A percentile compares a stretch with the other conserved stretches of the same genome.
phyloP scores from a whole-genome alignment of 2,888 invertebrate genomes.

The Limnephilus rhombicus region DNA sequence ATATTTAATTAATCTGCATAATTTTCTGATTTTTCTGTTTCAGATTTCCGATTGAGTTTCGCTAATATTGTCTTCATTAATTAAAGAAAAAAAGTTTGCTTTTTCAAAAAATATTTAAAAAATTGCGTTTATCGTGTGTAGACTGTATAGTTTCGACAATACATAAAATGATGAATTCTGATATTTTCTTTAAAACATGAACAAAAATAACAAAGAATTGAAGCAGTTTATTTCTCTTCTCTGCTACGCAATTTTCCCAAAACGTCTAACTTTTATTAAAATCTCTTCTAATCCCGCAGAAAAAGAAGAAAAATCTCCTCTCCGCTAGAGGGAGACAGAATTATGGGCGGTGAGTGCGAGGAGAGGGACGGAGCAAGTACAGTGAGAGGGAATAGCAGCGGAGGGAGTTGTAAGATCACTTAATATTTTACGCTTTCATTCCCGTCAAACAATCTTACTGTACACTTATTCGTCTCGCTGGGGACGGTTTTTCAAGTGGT shows the following conservation, averaged over 20 bases:
- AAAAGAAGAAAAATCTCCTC: conserved; percentile 23
- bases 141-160: neutral
- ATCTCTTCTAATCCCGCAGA: conserved; percentile 39
- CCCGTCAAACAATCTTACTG: conserved; percentile 50
- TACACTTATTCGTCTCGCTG: conserved; percentile 41
- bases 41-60: too few species aligned
- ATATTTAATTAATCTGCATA: too few species aligned
- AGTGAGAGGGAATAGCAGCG: neutral
- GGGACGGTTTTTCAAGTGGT: neutral
- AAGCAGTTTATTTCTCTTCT: neutral
- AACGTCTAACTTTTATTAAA: conserved; percentile 40
- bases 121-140: neutral
- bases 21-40: too few species aligned
- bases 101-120: neutral
- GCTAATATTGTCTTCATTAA: too few species aligned
- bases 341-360: neutral
- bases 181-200: neutral
- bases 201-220: neutral
- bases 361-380: conserved; percentile 20
- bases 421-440: conserved; percentile 51
- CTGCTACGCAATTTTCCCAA: conserved; percentile 28
- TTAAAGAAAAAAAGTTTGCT: too few species aligned
- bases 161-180: too few species aligned
- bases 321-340: neutral
- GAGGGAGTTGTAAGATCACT: conserved; percentile 44